Evolutionary conservation across 1,140 invertebrate species (phyloP), one percentile per base, ranked within the genome.

Genomic region (Drosophila erecta): DNA sequence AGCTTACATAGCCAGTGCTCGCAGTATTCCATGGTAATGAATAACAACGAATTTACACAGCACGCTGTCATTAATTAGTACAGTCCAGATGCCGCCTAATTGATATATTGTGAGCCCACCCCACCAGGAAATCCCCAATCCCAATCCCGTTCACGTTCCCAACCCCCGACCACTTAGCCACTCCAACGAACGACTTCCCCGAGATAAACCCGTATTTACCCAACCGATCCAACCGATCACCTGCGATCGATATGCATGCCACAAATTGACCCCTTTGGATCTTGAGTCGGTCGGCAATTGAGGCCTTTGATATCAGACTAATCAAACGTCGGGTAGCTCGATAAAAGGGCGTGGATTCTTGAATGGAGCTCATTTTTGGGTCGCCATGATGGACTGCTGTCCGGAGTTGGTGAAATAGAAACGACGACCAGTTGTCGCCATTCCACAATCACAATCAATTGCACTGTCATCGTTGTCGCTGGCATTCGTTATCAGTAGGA

Each of bases 251-350:
- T 75, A 65, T 41, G 65, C 56, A 17, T 24, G 33, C 53, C 27
- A 17, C 11, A 33, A 2, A 35, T 33, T 60, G 67, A 81, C 71
- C 46, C 37, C 47, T n/a, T 58, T 66, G 54, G 46, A 60, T 79
- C 62, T 59, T 27, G 35, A 15, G 49, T 60, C 81, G 78, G 51
- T 60, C 81, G 81, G 73, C 60, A 53, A 54, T 81, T 60, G 75
- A 37, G 57, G 79, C 51, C 74, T 86, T 86, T 86, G 78, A 87
- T 86, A 86, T 87, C 83, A 87, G 81, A 87, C 81, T 79, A 86
- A 87, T 86, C 79, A 81, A 81, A 61, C 33, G 61, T 44, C 60
- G 76, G 62, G 47, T 40, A 66, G 60, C 30, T 67, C 78, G 81
- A 86, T 87, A 87, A 84, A 84, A 76, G 44, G 40, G 51, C 43